Percentiles rank a stretch among this genome's conserved stretches.
These are phyloP conservation scores for Eumaeus atala DNA, from an alignment of 1,140 invertebrate species.

Conservation along the genomic window DNA sequence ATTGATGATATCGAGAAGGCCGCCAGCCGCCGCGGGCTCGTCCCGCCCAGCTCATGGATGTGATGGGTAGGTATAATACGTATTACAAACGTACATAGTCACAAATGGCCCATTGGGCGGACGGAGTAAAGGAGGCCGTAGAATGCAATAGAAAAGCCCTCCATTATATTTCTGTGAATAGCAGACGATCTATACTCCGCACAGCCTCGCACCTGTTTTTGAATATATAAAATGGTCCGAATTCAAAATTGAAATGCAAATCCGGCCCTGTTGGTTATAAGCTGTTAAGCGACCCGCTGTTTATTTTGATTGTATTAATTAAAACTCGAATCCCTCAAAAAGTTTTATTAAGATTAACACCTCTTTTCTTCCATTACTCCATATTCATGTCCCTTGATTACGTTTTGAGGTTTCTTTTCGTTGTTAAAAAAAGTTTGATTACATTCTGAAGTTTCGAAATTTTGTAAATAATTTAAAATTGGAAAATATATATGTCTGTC, in stretches of 20 bases:
- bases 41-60: too few species aligned
- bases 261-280: conserved; percentile 35
- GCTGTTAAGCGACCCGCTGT: conserved; percentile 41
- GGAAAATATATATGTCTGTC: too few species aligned
- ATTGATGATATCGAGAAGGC: too few species aligned
- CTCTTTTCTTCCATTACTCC: conserved; percentile 51
- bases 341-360: conserved; percentile 64
- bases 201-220: conserved; percentile 23
- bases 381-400: conserved; percentile 46
- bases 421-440: not conserved
- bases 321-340: conserved; percentile 46
- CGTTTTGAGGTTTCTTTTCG: not conserved
- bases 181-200: conserved; percentile 2
- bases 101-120: too few species aligned
- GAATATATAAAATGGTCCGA: conserved; percentile 12
- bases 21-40: too few species aligned
- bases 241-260: conserved; percentile 27
- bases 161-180: too few species aligned
- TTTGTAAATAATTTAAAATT: not conserved
- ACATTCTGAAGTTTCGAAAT: not conserved
- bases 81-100: too few species aligned
- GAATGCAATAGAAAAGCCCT: too few species aligned
- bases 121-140: too few species aligned
- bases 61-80: too few species aligned
- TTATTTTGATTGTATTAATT: conserved; percentile 71